Conservation (phyloP, 1,140 invertebrate species). For the Samia ricini region DNA sequence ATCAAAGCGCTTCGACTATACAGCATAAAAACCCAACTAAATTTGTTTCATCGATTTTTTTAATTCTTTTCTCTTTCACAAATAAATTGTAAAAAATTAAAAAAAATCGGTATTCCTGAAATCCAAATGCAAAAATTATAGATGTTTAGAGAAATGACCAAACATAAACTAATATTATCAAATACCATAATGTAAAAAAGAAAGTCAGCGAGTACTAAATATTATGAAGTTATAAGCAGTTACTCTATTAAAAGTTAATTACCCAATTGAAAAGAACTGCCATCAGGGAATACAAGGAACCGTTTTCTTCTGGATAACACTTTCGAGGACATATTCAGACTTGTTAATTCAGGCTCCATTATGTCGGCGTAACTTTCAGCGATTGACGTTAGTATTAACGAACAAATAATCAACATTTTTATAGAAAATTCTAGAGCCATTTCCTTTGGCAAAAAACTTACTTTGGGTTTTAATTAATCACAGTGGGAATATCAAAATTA, state of each 20-base stretch:
- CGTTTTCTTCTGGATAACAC: constrained; percentile 81
- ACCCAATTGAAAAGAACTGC: constrained; percentile 87
- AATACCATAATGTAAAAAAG: no score
- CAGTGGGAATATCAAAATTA: no score
- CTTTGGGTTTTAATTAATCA: not conserved
- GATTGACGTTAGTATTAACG: not conserved
- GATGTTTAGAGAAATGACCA: no score
- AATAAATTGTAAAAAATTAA: no score
- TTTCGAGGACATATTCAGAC: constrained; percentile 23
- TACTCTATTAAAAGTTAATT: constrained; percentile 38
- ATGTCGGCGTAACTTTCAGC: not conserved
- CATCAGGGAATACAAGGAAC: constrained; percentile 87
- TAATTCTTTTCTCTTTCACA: no score
- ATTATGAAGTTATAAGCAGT: not conserved
- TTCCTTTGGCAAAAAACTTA: not conserved
- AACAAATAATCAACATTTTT: not conserved
- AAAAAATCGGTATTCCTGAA: no score
- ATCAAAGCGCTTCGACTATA: no score
- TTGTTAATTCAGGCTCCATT: not conserved
- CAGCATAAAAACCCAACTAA: no score
- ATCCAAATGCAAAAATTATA: no score
- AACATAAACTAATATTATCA: no score
- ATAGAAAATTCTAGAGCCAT: not conserved
- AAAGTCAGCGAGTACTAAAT: no score
- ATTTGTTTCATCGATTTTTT: no score